Evolutionary conservation across 2,113 vertebrate species (phyloP), one percentile per base, ranked within the genome.

Genomic region (Vulpes vulpes): DNA sequence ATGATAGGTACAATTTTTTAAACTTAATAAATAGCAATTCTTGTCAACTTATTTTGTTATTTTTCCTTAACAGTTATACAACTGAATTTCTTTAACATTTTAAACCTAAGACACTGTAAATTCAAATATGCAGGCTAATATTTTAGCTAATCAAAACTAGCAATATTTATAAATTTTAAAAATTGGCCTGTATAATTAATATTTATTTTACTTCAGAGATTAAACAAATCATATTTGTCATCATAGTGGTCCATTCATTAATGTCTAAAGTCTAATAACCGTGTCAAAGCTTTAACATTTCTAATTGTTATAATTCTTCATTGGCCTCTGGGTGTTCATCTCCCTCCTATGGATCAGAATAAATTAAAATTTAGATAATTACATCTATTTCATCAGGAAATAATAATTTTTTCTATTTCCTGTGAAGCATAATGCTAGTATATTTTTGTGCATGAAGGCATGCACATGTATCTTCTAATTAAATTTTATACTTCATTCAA

Each of bases 351-450:
- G 73, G 16, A 88, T 88, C 1, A 69, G 43, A 96, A 7, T 93
- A 96, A 96, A 94, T 95, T 94, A 90, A 96, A 96, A 88, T 82
- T 49, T 96, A 80, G 74, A 57, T 90, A 64, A 94, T 55, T 82
- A 27, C 6, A 60, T 78, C 10, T 8, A 65, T 76, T 88, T 86
- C 7, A 93, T 86, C 22, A 92, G 74, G 32, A 95, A 92, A 78
- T 79, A 60, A 67, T 51, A 43, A 5, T 8, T 73, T 74, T 71
- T 74, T 67, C 8, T 43, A 9, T 71, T 79, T 93, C 38, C 8
- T 89, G 5, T 76, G 71, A 95, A 85, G 43, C 11, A 81, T 78
- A 85, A 85, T 69, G 12, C 49, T 67, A 67, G 11, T 27, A 3
- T 43, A 76, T 94, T 91, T 95, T 78, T 89, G 2, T 94, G 6